A percentile compares a stretch with the other conserved stretches of the same genome.
Conservation (phyloP, 2,797 vertebrate species). For the Dryobates pubescens region DNA sequence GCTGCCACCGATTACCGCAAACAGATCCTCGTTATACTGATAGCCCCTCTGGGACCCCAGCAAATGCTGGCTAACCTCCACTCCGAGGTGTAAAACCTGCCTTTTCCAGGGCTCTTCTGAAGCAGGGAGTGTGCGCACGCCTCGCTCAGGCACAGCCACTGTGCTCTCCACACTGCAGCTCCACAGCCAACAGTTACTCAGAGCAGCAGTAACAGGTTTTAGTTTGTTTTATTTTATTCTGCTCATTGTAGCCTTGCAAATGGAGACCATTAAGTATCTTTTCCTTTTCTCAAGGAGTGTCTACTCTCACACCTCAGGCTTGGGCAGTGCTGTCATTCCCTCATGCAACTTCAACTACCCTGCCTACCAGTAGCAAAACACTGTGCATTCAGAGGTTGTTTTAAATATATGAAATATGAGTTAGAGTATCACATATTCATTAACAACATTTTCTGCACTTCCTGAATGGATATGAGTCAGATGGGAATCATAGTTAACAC, state of each 20-base stretch:
- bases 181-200: not conserved
- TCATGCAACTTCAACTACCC: not conserved
- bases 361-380: not conserved
- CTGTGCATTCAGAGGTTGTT: not conserved
- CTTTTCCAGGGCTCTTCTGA: conserved; percentile 11
- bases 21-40: conserved; percentile 90
- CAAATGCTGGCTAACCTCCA: conserved; percentile 70
- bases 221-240: not conserved
- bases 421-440: conserved; percentile 44
- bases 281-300: not conserved
- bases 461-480: conserved; percentile 31
- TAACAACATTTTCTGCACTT: conserved; percentile 2
- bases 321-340: not conserved
- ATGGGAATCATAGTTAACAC: not conserved
- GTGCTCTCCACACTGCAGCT: rapidly evolving
- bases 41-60: conserved; percentile 87
- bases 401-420: conserved; percentile 7
- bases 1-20: conserved; percentile 91
- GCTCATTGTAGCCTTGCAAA: not conserved
- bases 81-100: conserved; percentile 28
- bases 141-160: not conserved
- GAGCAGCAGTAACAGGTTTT: not conserved
- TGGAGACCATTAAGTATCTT: not conserved
- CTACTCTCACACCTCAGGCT: not conserved
- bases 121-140: not conserved